Evolutionary conservation across 2,888 invertebrate species (phyloP), one percentile per base, ranked within the genome.

Genomic region (Limnephilus marmoratus): DNA sequence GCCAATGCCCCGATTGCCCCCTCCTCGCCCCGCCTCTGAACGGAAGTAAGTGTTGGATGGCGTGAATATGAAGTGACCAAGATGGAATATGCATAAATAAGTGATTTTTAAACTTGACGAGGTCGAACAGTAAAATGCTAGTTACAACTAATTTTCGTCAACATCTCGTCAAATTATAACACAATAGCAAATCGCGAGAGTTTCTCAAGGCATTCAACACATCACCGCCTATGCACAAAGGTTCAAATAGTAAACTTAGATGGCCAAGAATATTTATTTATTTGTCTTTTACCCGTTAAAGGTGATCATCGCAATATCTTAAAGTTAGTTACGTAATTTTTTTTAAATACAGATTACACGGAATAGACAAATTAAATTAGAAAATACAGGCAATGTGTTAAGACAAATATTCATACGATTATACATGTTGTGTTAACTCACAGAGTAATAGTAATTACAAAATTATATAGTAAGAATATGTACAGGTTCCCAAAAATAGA

Each of bases 151-250:
- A 88, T 88, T 68, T 80, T 80, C 88, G 80, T 80, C 31, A 53
- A 87, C 80, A 80, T 89, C 37, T 89, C 34, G 34, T 24, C n/a
- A 80, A 89, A 89, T 80, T 80, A 89, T 37, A 89, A 80, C 45
- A 89, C 88, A 89, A 89, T 89, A n/a, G 68, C 12, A 29, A 86
- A 45, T 45, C 45, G 29, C n/a, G 37, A 37, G 68, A 89, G 37
- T 31, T 89, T 89, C 88, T 89, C 88, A 85, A 41, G 86, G 86
- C 91, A 85, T 86, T 85, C 86, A 85, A 34, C 91, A 31, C 91
- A 45, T 90, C 85, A 15, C 86, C 5, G 49, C 68, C 68, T 24
- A 9, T 24, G 24, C 68, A 68, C 68, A n/a, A 24, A 68, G 24
- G 68, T 68, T 2, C 24, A 24, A 9, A 68, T n/a, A 0, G 24